phyloP scores from a whole-genome alignment of 2,113 vertebrate genomes.

The Pangasianodon hypophthalmus region DNA sequence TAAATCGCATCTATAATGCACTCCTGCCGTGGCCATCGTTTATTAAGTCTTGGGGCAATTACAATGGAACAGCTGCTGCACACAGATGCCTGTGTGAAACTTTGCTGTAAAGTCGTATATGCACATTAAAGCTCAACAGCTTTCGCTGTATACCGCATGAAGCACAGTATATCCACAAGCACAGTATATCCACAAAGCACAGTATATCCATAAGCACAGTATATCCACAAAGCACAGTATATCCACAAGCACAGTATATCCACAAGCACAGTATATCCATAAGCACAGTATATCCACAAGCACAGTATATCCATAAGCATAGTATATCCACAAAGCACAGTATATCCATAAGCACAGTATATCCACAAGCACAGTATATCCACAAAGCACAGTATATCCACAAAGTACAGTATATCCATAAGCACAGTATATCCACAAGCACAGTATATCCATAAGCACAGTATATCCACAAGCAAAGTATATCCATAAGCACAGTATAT shows the following conservation, averaged over 20 bases:
- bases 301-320: background rate
- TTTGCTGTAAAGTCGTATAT: slow-evolving; percentile 65
- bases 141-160: slow-evolving; percentile 48
- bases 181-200: no score
- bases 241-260: background rate
- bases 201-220: background rate
- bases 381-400: no score
- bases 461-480: background rate
- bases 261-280: no score
- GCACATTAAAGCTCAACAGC: slow-evolving; percentile 69
- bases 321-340: no score
- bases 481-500: background rate
- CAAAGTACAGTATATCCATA: slow-evolving; percentile 8
- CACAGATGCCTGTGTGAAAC: slow-evolving; percentile 69
- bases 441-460: no score
- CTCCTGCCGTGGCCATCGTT: slow-evolving; percentile 63
- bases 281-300: slow-evolving; percentile 3
- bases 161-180: background rate
- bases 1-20: slow-evolving; percentile 64
- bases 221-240: background rate
- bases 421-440: no score
- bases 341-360: no score
- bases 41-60: slow-evolving; percentile 72
- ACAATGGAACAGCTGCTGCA: slow-evolving; percentile 70
- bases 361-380: background rate